Conservation (phyloP, 2,888 invertebrate genomes). For the Drosophila infuscata region DNA sequence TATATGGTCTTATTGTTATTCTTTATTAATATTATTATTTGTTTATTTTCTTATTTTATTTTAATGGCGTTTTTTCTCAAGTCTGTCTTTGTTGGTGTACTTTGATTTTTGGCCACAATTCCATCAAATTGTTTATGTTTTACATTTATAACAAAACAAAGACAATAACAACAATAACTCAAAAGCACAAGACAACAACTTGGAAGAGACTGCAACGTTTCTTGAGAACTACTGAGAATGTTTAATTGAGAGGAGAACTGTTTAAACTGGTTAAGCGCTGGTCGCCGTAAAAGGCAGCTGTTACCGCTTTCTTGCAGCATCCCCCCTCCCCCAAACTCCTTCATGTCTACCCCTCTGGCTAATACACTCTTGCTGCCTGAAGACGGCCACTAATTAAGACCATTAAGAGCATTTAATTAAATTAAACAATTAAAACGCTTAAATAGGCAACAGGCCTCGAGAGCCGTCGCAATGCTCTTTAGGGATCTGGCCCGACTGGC, state of each 20-base stretch:
- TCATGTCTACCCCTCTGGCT: neutral
- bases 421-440: conserved; percentile 76
- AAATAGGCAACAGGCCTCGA: conserved; percentile 64
- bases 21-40: conserved; percentile 20
- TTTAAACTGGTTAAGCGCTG: conserved; percentile 34
- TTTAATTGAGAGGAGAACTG: conserved; percentile 22
- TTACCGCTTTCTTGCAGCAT: conserved; percentile 10
- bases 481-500: conserved; percentile 46
- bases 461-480: conserved; percentile 46
- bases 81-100: conserved; percentile 2
- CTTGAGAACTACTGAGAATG: conserved; percentile 34
- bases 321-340: neutral
- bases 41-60: conserved; percentile 1
- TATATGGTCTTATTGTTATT: conserved; percentile 18
- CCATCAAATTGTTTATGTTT: conserved; percentile 36
- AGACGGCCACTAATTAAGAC: conserved; percentile 68
- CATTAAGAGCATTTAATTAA: conserved; percentile 77
- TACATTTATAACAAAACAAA: conserved; percentile 24
- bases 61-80: conserved; percentile 1
- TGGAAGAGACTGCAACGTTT: conserved; percentile 29
- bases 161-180: neutral
- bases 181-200: neutral
- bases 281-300: conserved; percentile 52
- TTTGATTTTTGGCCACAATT: conserved; percentile 42
- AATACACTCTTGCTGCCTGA: conserved; percentile 14